phyloP scores from a whole-genome alignment of 2,888 invertebrate genomes.

The Pristionchus entomophagus region DNA sequence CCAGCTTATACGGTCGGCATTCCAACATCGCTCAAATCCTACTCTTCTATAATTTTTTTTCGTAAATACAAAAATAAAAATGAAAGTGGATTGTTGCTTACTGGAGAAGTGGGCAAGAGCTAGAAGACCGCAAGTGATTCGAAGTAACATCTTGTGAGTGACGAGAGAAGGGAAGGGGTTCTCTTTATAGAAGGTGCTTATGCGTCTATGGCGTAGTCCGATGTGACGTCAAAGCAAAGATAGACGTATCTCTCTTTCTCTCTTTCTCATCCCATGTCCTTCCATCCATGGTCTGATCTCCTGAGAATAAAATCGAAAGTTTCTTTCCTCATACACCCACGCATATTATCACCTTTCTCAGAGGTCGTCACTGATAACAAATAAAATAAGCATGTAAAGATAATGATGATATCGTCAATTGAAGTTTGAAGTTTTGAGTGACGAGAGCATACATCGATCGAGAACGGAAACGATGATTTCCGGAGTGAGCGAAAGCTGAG shows the following conservation, averaged over 20 bases:
- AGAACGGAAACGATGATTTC: neutral
- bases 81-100: neutral
- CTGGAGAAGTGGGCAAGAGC: neutral
- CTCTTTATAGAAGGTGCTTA: neutral
- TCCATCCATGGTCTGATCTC: neutral
- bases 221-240: neutral
- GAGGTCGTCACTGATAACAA: neutral
- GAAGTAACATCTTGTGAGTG: slow-evolving; percentile 6
- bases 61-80: neutral
- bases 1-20: too few relatives aligned
- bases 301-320: neutral
- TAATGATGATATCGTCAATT: neutral
- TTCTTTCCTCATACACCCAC: neutral
- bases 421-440: slow-evolving; percentile 2
- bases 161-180: too few relatives aligned
- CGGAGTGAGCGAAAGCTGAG: neutral
- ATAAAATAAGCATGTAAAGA: neutral
- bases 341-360: neutral
- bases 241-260: neutral
- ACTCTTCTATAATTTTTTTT: neutral
- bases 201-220: neutral
- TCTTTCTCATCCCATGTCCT: neutral
- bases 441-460: neutral
- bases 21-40: too few relatives aligned
- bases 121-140: neutral